phyloP scores from a whole-genome alignment of 1,140 invertebrate genomes.

The Trinorchestia longiramus region DNA sequence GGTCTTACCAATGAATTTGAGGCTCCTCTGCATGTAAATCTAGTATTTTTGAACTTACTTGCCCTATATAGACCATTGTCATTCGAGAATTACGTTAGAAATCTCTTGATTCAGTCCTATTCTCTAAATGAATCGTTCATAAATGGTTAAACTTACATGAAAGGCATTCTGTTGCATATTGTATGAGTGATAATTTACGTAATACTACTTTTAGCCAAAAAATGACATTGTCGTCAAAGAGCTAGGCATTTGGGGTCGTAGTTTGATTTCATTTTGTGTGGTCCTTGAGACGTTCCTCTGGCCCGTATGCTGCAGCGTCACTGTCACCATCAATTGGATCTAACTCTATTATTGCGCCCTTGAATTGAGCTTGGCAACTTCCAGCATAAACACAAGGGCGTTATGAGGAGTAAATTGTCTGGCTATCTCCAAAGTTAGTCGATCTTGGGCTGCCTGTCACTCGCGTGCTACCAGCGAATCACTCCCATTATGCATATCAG shows the following conservation, averaged over 20 bases:
- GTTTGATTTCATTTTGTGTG: slow-evolving; percentile 22
- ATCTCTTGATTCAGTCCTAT: too few relatives aligned
- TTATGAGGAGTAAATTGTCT: slow-evolving; percentile 31
- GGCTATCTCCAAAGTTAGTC: slow-evolving; percentile 41
- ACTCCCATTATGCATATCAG: slow-evolving; percentile 25
- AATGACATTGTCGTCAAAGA: too few relatives aligned
- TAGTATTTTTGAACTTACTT: too few relatives aligned
- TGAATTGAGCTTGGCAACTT: background rate
- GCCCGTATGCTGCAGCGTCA: background rate
- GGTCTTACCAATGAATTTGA: too few relatives aligned
- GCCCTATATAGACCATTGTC: too few relatives aligned
- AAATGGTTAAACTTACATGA: too few relatives aligned
- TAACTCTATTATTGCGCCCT: slow-evolving; percentile 12
- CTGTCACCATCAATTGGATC: background rate
- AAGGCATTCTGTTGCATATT: too few relatives aligned
- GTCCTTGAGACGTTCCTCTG: background rate
- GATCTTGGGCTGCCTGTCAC: background rate
- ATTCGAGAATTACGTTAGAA: too few relatives aligned
- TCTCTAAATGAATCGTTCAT: too few relatives aligned
- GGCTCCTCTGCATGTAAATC: too few relatives aligned
- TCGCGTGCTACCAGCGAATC: background rate
- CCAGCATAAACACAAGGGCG: slow-evolving; percentile 38
- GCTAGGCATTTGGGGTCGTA: background rate
- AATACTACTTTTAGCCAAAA: too few relatives aligned
- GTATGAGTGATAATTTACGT: too few relatives aligned